These are phyloP conservation scores for Himalopsyche kuldschensis DNA, from an alignment of 2,888 invertebrate genomes.

Conservation along the genomic window DNA sequence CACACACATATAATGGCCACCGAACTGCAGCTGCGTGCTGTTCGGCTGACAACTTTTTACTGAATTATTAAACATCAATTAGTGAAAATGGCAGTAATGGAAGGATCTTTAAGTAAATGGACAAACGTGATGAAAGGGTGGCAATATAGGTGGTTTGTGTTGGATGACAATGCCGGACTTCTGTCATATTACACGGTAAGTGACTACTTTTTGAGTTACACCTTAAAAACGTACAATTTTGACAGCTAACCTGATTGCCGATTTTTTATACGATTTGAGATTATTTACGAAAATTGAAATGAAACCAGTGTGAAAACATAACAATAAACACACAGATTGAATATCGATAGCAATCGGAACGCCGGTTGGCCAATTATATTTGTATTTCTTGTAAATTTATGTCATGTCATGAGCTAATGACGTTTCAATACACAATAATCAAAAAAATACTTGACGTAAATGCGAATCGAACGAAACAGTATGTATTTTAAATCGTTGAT, in stretches of 20 bases:
- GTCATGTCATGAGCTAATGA: not conserved
- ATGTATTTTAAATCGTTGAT: too few species aligned
- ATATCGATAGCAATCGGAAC: not conserved
- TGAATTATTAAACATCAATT: constrained; percentile 23
- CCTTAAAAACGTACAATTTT: constrained; percentile 19
- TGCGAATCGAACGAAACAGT: not conserved
- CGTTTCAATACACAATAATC: not conserved
- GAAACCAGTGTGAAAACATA: not conserved
- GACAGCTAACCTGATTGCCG: constrained; percentile 28
- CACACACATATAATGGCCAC: constrained; percentile 20
- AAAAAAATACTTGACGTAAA: not conserved
- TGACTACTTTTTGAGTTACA: constrained; percentile 41
- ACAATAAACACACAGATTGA: not conserved
- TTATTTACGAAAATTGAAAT: not conserved
- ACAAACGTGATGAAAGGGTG: constrained; percentile 98
- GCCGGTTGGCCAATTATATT: not conserved
- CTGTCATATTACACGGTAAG: constrained; percentile 97
- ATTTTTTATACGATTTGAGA: not conserved
- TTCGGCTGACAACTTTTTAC: constrained; percentile 20
- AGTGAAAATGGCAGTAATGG: constrained; percentile 67
- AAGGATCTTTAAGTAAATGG: constrained; percentile 95
- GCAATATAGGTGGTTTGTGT: constrained; percentile 99
- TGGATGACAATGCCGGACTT: constrained; percentile 94
- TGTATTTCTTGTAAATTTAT: not conserved
- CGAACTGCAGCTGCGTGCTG: constrained; percentile 32